Conservation (phyloP, 2,113 vertebrate species). For the Leucopsar rothschildi region DNA sequence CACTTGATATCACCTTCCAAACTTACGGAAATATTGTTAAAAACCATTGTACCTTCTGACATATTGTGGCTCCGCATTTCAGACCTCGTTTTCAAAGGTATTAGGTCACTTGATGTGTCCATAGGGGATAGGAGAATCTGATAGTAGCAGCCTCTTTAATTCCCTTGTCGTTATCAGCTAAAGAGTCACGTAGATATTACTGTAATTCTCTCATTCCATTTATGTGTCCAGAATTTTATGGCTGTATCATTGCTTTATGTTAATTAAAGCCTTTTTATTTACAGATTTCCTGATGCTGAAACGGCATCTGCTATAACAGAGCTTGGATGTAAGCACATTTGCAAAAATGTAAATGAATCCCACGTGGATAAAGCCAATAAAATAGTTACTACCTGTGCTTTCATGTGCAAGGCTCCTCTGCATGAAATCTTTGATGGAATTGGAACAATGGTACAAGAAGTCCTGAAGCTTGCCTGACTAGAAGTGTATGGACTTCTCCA, state of each 20-base stretch:
- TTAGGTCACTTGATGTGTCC: not conserved
- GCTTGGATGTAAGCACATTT: conserved; percentile 77
- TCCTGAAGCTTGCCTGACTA: conserved; percentile 73
- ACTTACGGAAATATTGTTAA: not conserved
- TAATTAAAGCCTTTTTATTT: not conserved
- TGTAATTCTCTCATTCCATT: not conserved
- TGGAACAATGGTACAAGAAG: conserved; percentile 73
- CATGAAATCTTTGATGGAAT: conserved; percentile 78
- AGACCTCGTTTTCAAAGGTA: not conserved
- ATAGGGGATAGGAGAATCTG: not conserved
- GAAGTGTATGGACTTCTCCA: not conserved
- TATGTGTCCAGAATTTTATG: not conserved
- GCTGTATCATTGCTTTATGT: not conserved
- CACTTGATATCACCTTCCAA: not conserved
- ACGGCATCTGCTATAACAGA: conserved; percentile 72
- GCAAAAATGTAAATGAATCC: conserved; percentile 73
- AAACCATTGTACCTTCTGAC: not conserved
- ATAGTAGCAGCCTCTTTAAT: not conserved
- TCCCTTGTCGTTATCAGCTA: not conserved
- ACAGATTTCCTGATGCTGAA: conserved; percentile 78
- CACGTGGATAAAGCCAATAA: conserved; percentile 78
- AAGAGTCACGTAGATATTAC: not conserved
- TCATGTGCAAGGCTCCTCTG: conserved; percentile 79
- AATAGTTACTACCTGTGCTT: conserved; percentile 76
- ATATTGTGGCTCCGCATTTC: not conserved